Base-by-base conservation (phyloP, 2,797 vertebrate species). In the Cephalopachus bancanus region DNA sequence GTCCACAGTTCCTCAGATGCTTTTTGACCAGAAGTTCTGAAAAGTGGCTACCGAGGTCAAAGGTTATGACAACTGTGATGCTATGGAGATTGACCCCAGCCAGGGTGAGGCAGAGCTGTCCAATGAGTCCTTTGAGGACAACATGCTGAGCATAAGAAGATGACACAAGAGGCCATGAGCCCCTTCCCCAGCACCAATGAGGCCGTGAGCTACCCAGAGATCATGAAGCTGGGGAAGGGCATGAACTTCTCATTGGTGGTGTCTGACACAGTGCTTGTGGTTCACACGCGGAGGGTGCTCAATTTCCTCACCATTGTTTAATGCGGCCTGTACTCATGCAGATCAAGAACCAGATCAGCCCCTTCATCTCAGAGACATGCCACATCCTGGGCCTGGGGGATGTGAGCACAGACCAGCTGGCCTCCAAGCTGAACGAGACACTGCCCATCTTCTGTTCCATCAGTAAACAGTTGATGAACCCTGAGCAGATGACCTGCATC, bases 1-100 rank as follows among this genome's bases (percentile, higher is more conserved):
- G 99, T 99, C 12, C 99, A 99, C 97, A 99, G 99, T 98, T 99
- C 99, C 97, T 99, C 99, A 0, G 99, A 99, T 89, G 99, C 99
- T 89, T 99, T 44, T 99, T 76, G 99, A 99, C 98, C 99, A 99
- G 98, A 99, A 99, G 97, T 99, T 99, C 97, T 99, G 99, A 88
- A 99, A 99, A 98, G 99, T 99, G 51, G 99, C 99, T 83, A 99
- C 99, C 20, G 99, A 99, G 98, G 99, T 99, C 93, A 99, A 99
- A 94, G 99, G 99, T 84, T 99, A 99, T 72, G 99, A 99, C 89
- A 99, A 99, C 98, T 99, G 99, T 75, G 99, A 99, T 81, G 99
- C 99, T 65, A 99, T 99, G 99, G 99, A 99, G 98, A 99, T 99
- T 30, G 99, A 99, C 97, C 99, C 99, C 3, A 99, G 99, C 96